Percentiles rank a stretch among this genome's conserved stretches.
These are phyloP conservation scores for Daboia siamensis DNA, from an alignment of 2,113 vertebrate species.

Conservation along the genomic window DNA sequence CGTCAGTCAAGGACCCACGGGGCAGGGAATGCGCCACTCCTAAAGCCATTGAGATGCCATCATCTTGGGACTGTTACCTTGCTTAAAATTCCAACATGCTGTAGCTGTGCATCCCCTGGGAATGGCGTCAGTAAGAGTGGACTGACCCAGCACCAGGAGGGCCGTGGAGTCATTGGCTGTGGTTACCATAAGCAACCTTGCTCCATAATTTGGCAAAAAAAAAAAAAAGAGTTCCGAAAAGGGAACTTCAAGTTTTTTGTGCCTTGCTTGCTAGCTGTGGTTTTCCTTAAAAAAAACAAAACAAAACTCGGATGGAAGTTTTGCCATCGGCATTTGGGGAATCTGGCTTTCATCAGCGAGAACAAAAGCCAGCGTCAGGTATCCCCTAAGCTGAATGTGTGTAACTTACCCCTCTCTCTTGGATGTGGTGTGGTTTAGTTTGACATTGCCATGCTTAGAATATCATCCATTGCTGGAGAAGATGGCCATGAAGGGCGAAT, in stretches of 20 bases:
- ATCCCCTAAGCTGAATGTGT: background rate
- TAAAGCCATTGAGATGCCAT: background rate
- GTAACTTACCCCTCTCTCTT: background rate
- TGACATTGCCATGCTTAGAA: background rate
- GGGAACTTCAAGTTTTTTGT: background rate
- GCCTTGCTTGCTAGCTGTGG: background rate
- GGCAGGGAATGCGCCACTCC: background rate
- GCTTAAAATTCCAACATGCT: background rate
- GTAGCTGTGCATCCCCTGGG: background rate
- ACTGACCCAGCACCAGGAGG: rapidly evolving
- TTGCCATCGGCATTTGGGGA: background rate
- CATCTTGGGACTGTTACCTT: background rate
- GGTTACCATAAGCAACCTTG: background rate
- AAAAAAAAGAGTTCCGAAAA: background rate
- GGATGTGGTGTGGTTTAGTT: background rate
- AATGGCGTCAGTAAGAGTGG: background rate
- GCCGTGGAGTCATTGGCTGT: background rate
- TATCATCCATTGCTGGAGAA: background rate
- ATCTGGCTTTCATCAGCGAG: background rate
- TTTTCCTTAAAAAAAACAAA: too few relatives aligned
- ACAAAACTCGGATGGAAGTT: background rate
- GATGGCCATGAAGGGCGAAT: background rate
- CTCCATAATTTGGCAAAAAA: background rate
- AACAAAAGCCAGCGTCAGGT: background rate
- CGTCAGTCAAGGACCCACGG: background rate